Base-by-base conservation (phyloP, 2,797 vertebrate genomes). In the Tenualosa thibaudeaui region DNA sequence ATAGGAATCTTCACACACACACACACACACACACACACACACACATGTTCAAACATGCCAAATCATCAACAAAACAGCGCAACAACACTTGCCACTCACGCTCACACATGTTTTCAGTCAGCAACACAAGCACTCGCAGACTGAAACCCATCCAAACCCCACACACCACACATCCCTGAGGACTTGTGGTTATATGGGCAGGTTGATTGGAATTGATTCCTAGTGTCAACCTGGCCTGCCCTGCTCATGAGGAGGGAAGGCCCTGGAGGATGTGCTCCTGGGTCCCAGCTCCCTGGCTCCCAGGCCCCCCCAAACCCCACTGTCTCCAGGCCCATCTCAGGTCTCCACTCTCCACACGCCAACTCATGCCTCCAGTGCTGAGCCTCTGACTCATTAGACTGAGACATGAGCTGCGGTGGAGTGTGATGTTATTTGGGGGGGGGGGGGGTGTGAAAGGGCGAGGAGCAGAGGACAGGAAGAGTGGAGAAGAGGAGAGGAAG, bases 121-220 rank as follows among this genome's bases (percentile, higher is more conserved):
- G 3, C 56, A n/a, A 65, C 62, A 31, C 62, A 12, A 65, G 1
- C 62, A 65, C 24, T 26, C 62, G 31, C 9, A 65, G 62, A 65
- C 3, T 31, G 62, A 65, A 75, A 75, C 13, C 13, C 37, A 43
- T 37, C 68, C 65, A 60, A 24, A 78, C 2, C 12, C n/a, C 4
- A 17, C 37, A 83, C 50, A 43, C 24, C 31, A 40, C 65, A 71
- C 12, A 40, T 71, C 65, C 65, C 65, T 37, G 10, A 37, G 26
- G 65, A 71, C 65, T 19, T 75, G 31, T 5, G 68, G 46, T 46
- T 19, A 31, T 40, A 43, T 31, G 5, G 5, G 68, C 46, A 17
- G 15, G 13, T 5, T 75, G 68, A 75, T 75, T 75, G 68, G 37
- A 75, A 75, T 75, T 17, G 68, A 75, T 75, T 75, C 15, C 31